These are phyloP conservation scores for Notocelia uddmanniana DNA, from an alignment of 2,888 invertebrate genomes.

Conservation along the genomic window DNA sequence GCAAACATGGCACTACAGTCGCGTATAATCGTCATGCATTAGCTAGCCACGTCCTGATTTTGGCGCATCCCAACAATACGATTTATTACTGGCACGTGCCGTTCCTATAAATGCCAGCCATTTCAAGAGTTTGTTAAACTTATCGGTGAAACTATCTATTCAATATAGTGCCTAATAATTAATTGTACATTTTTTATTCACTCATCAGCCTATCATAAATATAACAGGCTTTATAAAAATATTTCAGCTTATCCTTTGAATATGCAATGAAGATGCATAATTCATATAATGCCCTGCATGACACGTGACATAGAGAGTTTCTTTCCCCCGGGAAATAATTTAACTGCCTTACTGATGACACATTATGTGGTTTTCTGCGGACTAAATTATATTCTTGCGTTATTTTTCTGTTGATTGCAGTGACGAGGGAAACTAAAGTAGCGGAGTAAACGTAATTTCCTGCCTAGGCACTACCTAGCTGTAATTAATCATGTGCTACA, in stretches of 20 bases:
- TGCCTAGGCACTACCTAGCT: constrained; percentile 48
- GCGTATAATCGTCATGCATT: constrained; percentile 15
- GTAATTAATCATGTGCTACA: constrained; percentile 57
- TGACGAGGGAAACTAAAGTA: constrained; percentile 32
- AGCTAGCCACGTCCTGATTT: constrained; percentile 5
- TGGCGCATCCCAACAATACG: constrained; percentile 10
- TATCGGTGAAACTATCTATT: background rate
- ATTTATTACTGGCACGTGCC: constrained; percentile 17
- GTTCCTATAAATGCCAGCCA: background rate
- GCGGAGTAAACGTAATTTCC: constrained; percentile 45
- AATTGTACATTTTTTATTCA: background rate
- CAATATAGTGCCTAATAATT: background rate
- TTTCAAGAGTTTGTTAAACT: constrained; percentile 9
- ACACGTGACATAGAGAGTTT: constrained; percentile 53
- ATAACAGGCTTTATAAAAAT: constrained; percentile 59
- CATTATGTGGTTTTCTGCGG: constrained; percentile 24
- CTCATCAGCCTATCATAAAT: constrained; percentile 21
- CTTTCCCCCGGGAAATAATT: constrained; percentile 49
- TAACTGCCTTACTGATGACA: constrained; percentile 33
- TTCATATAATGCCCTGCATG: constrained; percentile 59
- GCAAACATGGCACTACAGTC: constrained; percentile 3
- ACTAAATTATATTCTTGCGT: constrained; percentile 19
- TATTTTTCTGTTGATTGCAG: constrained; percentile 23
- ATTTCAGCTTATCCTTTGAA: constrained; percentile 59
- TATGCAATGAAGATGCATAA: constrained; percentile 66